Base-by-base conservation (phyloP, 2,888 invertebrate genomes). In the Trachelus stipa region DNA sequence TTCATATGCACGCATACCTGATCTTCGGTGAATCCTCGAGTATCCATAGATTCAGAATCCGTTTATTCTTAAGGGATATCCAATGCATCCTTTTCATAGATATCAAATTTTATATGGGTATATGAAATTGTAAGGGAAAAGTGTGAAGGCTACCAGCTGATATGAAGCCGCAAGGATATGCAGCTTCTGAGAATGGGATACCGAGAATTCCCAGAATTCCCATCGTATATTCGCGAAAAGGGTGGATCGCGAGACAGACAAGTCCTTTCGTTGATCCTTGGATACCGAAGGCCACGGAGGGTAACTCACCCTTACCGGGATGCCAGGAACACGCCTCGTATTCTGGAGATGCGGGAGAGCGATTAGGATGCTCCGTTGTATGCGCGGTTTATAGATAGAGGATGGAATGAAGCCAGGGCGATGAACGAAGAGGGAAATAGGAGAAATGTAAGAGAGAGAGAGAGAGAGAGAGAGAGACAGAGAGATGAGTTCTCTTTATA, bases 291-390 rank as follows among this genome's bases (percentile, higher is more conserved):
- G 78, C 78, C 82, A 69, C 69, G 37, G 33, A 56, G 71, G 71
- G 71, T 33, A 71, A 12, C 31, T 34, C 71, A 71, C 34, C 71
- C 71, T 71, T 71, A 31, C 71, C 33, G 12, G 71, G 71, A 71
- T 71, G 71, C 56, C 56, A 56, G 23, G 71, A 71, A 71, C 34
- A 31, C 34, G 71, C 71, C 34, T 34, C 84, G 83, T 85, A 85
- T 83, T 83, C 83, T 79, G 80, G 69, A 73, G 76, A 79, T 80
- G 81, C 81, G 85, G 84, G 84, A 84, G 84, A 84, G 83, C 83
- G 83, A 85, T 85, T 85, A 85, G 83, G 84, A 84, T 83, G 83
- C 83, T 83, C 80, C 81, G 80, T 79, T 84, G 80, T 85, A 83
- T 81, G 81, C 80, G 80, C 73, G 69, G 80, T 79, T 82, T 81